Base-by-base conservation (phyloP, 2,113 vertebrate species). In the Apeltes quadracus region DNA sequence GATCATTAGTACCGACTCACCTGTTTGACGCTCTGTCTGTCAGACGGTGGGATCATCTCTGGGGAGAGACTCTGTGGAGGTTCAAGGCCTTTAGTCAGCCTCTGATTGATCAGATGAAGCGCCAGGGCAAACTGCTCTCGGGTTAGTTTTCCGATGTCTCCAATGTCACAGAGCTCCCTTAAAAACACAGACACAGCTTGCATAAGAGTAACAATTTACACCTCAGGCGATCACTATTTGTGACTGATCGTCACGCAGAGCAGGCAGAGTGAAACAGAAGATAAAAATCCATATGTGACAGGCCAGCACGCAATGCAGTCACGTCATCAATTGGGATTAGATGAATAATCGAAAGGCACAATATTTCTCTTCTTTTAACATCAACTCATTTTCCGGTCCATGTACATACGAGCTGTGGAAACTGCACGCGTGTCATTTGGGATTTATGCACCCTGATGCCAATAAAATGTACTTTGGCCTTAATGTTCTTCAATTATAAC, bases 111-210 rank as follows among this genome's bases (percentile, higher is more conserved):
- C 78, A 99, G 94, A 91, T 98, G 91, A 74, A 99, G 96, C 15
- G 98, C 96, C 92, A 99, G 91, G 8, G 96, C 96, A 93, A 99
- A 99, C 86, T 99, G 98, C 44, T 99, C 98, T 83, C 96, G 94
- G 81, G 95, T 95, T 87, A 99, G 95, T 84, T 98, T 99, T 44
- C 98, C 97, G 0, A 95, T 94, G 89, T 96, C 93, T 82, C 96
- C 95, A 78, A 95, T 97, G 88, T 99, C 98, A 93, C 96, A 99
- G 7, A 99, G 94, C 76, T 97, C 94, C 98, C 98, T 99, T 93
- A 51, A 8, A 70, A 63, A 55, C 22, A 71, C 63, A 68, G 44
- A 69, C 55, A 9, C 10, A 10, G 2, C 70, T 90, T 82, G 75
- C 27, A 68, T 85, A 87, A 89, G 55, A 73, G 12, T 67, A 86